These are phyloP conservation scores for Tragopan temminckii DNA, from an alignment of 2,797 vertebrate species.

Conservation along the genomic window DNA sequence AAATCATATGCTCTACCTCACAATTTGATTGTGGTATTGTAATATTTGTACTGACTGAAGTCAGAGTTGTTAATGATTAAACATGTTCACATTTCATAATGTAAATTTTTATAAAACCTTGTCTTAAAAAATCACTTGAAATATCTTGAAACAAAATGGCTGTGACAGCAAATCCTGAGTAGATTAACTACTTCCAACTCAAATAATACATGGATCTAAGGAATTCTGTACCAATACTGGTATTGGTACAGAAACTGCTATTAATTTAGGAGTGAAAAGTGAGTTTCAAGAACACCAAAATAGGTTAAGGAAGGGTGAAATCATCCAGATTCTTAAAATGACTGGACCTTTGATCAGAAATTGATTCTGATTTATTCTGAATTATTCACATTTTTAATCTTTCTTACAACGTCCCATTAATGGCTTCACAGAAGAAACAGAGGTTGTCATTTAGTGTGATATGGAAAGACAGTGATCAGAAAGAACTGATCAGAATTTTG, in stretches of 20 bases:
- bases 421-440: not conserved
- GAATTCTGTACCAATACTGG: not conserved
- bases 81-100: not conserved
- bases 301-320: not conserved
- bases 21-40: not conserved
- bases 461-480: not conserved
- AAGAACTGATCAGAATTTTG: not conserved
- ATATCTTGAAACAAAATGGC: not conserved
- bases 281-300: not conserved
- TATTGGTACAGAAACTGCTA: not conserved
- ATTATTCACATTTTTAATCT: not conserved
- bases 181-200: not conserved
- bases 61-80: not conserved
- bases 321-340: not conserved
- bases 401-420: not conserved
- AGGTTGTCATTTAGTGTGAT: accelerated
- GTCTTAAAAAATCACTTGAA: not conserved
- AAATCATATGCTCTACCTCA: accelerated
- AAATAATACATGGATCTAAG: not conserved
- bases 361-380: not conserved
- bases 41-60: not conserved
- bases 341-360: accelerated
- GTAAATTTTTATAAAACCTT: not conserved
- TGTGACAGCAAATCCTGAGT: not conserved
- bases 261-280: not conserved